Evolutionary conservation across 1,140 invertebrate genomes (phyloP), one percentile per base, ranked within the genome.

Genomic region (Zaprionus ghesquierei): DNA sequence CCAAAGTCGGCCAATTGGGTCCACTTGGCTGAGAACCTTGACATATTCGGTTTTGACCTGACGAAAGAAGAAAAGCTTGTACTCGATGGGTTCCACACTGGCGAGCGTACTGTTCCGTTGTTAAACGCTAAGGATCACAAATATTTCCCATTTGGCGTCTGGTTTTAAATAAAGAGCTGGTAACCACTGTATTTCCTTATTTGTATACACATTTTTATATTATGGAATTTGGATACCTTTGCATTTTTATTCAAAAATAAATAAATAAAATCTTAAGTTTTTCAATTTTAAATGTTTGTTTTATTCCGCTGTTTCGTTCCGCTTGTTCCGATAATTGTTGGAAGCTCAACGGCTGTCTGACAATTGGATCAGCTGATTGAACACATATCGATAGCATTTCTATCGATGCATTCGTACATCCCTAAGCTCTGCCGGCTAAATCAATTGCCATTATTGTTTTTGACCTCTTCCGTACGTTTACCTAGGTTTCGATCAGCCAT

Each of bases 1-100:
- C 96, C 97, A 1, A 97, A 97, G 85, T 96, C 96, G 10, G 93
- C 94, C 1, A 96, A 94, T 71, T 92, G 94, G 63, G 81, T 91
- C 2, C 93, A 96, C 41, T 94, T 97, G 12, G 92, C 93, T 6
- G 93, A 96, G 66, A 97, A 98, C 81, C 94, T 96, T 44, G 90
- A 96, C 54, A 90, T 96, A 29, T 96, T 96, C 79, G 95, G 96
- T 89, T 97, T 97, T 89, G 80, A 93, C 33, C 86, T 97, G 2
- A 94, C 93, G 0, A 76, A 92, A 0, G 94, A 94, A 31, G 96
- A 97, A 84, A 93, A 95, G 15, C 79, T 85, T 0, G 77, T 92
- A n/a, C 93, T 96, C 18, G 94, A 94, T 80, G 91, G 91, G 2
- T 95, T 95, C 55, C 94, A 96, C 74, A 93, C 93, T 46, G 94